A percentile compares a stretch with the other conserved stretches of the same genome.
phyloP scores from a whole-genome alignment of 92 coral and sea anemone species.

The Parazoanthus darwini region DNA sequence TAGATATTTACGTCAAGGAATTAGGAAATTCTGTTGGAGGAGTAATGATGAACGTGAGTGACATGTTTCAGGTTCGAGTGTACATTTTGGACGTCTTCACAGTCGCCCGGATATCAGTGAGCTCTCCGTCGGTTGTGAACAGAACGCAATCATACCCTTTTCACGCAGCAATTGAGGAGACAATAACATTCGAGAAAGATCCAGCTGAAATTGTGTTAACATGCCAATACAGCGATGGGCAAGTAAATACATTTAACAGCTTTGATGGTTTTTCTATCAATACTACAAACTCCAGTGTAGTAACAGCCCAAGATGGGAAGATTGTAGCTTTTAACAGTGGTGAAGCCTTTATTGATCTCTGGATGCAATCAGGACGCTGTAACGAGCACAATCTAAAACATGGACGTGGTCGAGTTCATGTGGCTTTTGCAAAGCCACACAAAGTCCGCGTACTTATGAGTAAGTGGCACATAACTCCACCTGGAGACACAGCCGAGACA shows the following conservation, averaged over 20 bases:
- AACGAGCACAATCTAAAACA: conserved; percentile 14
- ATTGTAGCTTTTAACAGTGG: conserved; percentile 35
- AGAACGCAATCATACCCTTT: conserved; percentile 6
- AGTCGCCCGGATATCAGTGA: conserved; percentile 37
- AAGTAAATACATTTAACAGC: conserved; percentile 50
- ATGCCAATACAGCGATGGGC: conserved; percentile 59
- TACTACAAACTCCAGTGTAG: conserved; percentile 39
- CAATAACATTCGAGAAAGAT: conserved; percentile 30
- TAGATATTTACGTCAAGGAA: conserved; percentile 32
- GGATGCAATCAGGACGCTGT: conserved; percentile 54
- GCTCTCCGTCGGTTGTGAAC: conserved; percentile 35
- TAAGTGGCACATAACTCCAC: conserved; percentile 31
- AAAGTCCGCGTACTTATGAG: conserved; percentile 8
- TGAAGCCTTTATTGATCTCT: conserved; percentile 30
- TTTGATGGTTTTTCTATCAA: conserved; percentile 47
- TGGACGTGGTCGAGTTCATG: conserved; percentile 36
- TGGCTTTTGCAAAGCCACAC: conserved; percentile 44
- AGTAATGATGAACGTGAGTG: conserved; percentile 36
- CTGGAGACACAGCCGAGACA: conserved; percentile 47
- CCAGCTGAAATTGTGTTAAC: conserved; percentile 46
- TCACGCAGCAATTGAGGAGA: conserved; percentile 28
- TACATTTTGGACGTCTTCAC: conserved; percentile 45
- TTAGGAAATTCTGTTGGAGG: conserved; percentile 26
- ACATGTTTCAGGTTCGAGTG: conserved; percentile 39
- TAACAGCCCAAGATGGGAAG: conserved; percentile 23